Conservation (phyloP, 2,797 vertebrate species). For the Alcedo atthis region DNA sequence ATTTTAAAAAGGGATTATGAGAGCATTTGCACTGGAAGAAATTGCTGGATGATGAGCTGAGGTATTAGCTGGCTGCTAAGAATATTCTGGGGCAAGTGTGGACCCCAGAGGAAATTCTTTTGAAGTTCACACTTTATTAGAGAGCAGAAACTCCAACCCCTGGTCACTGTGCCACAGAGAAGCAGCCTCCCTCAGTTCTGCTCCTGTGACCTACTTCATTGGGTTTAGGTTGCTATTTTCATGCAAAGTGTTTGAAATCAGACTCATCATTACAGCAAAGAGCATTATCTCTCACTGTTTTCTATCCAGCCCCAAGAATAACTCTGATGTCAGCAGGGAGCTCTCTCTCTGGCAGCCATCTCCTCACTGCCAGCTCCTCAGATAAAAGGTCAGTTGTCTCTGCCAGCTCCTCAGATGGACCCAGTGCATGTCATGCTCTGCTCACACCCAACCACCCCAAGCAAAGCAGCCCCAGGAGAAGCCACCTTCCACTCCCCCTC, state of each 20-base stretch:
- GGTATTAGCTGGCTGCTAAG: neutral
- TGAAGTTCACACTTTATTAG: neutral
- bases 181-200: neutral
- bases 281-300: conserved; percentile 32
- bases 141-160: neutral
- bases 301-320: conserved; percentile 65
- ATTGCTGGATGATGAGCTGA: neutral
- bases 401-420: neutral
- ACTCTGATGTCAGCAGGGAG: conserved; percentile 58
- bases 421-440: accelerated
- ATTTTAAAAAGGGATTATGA: neutral
- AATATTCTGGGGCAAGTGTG: neutral
- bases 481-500: neutral
- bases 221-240: conserved; percentile 23
- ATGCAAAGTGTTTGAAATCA: conserved; percentile 28
- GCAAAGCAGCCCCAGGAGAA: neutral
- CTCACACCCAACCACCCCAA: neutral
- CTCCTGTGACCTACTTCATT: conserved; percentile 43
- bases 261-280: conserved; percentile 51
- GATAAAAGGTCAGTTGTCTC: conserved; percentile 52
- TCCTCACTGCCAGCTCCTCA: conserved; percentile 36
- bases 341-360: conserved; percentile 29
- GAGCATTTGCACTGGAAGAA: neutral
- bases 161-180: neutral
- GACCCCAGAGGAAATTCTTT: neutral